Base-by-base conservation (phyloP, 2,888 invertebrate species). In the Ptycholaimellus sp. region DNA sequence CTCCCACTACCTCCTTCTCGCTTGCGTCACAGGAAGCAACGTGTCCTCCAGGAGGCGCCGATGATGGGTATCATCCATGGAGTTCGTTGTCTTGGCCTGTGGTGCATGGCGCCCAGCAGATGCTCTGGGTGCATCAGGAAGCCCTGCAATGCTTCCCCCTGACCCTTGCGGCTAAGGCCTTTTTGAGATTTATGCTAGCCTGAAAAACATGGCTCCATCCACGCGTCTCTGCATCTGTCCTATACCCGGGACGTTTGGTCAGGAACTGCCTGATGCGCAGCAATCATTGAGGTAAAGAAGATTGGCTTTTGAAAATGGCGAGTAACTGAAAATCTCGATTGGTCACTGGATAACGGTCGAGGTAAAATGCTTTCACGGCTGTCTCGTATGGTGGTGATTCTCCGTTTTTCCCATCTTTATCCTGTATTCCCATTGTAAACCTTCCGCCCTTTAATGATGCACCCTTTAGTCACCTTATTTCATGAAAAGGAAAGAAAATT, bases 1-100 rank as follows among this genome's bases (percentile, higher is more conserved):
- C 5, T 40, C 35, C 3, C 4, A 22, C 11, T 28, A 27, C 2
- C 29, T 18, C 9, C 25, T 27, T 13, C 40, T 39, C 17, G 14
- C n/a, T 4, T 39, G 40, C 40, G 40, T 23, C 9, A 32, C 21
- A 30, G n/a, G n/a, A n/a, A n/a, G n/a, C n/a, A n/a, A n/a, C n/a
- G n/a, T n/a, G n/a, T n/a, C n/a, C n/a, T 28, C 28, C 28, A 38
- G n/a, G 20, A 28, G 14, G 38, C 33, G 6, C 33, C 33, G 3
- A 6, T 17, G 13, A 38, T 33, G 6, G 38, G 28, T 3, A 38
- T 3, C 34, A 38, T 33, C 16, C 25, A 31, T 2, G 32, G 25
- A 6, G 23, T 19, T 4, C 33, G n/a, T 4, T 25, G 11, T 3
- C 16, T 9, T 9, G 38, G 38, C 18, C 25, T 14, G 28, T 33